phyloP scores from a whole-genome alignment of 2,797 vertebrate genomes.

The Champsocephalus esox region DNA sequence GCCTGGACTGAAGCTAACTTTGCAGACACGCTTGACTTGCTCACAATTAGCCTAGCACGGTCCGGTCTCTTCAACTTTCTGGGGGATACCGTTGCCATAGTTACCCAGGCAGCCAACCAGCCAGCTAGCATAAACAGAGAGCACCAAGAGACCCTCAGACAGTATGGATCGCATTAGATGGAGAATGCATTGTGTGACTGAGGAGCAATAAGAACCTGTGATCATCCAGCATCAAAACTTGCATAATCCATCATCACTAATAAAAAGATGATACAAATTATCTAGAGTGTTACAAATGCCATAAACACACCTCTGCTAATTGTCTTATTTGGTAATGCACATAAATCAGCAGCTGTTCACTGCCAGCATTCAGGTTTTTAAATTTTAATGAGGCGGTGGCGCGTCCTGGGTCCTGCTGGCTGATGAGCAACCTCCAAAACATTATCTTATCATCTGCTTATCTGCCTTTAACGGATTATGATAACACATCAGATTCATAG shows the following conservation, averaged over 20 bases:
- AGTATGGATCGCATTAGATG: constrained; percentile 36
- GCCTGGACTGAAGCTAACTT: constrained; percentile 44
- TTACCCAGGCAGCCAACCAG: constrained; percentile 76
- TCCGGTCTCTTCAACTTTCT: constrained; percentile 63
- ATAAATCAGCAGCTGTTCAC: constrained; percentile 39
- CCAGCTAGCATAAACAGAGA: constrained; percentile 73
- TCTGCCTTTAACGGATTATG: constrained; percentile 68
- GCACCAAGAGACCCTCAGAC: constrained; percentile 65
- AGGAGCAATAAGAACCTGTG: constrained; percentile 8
- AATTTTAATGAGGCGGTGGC: constrained; percentile 47
- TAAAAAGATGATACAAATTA: background rate
- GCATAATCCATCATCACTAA: constrained; percentile 10
- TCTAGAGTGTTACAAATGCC: constrained; percentile 11
- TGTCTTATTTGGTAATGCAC: constrained; percentile 11
- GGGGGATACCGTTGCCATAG: constrained; percentile 80
- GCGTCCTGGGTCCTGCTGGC: constrained; percentile 26
- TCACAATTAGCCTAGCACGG: constrained; percentile 72
- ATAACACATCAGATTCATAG: constrained; percentile 58
- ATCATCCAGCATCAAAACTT: constrained; percentile 4
- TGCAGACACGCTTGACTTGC: constrained; percentile 73
- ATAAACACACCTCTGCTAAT: constrained; percentile 7
- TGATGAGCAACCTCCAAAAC: constrained; percentile 51
- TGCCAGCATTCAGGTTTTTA: constrained; percentile 34
- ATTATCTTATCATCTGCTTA: constrained; percentile 54
- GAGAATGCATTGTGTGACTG: constrained; percentile 31